These are phyloP conservation scores for Phylloscopus whistleri DNA, from an alignment of 2,113 vertebrate species.

Conservation along the genomic window DNA sequence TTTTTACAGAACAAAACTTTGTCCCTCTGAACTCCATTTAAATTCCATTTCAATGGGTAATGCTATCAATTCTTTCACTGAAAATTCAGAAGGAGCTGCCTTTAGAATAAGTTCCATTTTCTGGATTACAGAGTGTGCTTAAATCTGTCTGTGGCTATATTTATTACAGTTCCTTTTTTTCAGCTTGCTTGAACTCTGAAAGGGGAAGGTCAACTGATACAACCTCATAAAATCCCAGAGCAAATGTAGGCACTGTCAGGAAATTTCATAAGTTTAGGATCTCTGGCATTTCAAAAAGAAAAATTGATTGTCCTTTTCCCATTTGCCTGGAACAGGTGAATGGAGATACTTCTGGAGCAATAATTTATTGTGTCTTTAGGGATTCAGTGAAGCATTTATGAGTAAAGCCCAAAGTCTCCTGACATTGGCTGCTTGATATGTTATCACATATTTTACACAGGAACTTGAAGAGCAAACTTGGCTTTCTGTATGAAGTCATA, in stretches of 20 bases:
- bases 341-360: slow-evolving; percentile 45
- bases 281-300: slow-evolving; percentile 52
- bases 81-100: not conserved
- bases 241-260: slow-evolving; percentile 24
- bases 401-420: slow-evolving; percentile 48
- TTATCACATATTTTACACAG: slow-evolving; percentile 28
- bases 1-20: not conserved
- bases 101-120: not conserved
- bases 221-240: slow-evolving; percentile 23
- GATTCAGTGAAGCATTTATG: slow-evolving; percentile 38
- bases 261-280: slow-evolving; percentile 24
- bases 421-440: slow-evolving; percentile 4
- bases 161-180: slow-evolving; percentile 21
- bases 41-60: not conserved
- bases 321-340: slow-evolving; percentile 53
- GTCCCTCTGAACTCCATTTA: not conserved
- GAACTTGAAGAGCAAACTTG: not conserved
- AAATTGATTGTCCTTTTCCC: slow-evolving; percentile 48
- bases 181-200: slow-evolving; percentile 15
- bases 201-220: slow-evolving; percentile 18
- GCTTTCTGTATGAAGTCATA: not conserved
- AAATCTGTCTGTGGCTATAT: not conserved
- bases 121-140: not conserved
- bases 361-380: slow-evolving; percentile 45
- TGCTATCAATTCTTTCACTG: not conserved